These are phyloP conservation scores for Caenorhabditis doughertyi DNA, from an alignment of 2,888 invertebrate genomes.

Conservation along the genomic window DNA sequence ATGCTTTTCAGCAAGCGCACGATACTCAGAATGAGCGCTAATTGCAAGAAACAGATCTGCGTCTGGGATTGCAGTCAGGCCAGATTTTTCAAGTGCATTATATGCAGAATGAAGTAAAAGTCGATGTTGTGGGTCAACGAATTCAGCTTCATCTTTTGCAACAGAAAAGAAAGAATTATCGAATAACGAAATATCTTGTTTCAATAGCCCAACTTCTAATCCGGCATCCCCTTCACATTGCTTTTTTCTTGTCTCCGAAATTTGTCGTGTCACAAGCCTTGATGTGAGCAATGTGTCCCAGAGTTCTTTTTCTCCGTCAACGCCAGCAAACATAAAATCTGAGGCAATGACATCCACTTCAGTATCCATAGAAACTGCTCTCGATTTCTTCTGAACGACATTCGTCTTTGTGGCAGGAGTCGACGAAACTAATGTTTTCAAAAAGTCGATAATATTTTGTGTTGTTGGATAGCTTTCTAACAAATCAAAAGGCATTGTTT, in stretches of 20 bases:
- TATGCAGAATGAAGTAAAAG: conserved; percentile 88
- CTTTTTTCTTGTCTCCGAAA: conserved; percentile 55
- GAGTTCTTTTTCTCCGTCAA: conserved; percentile 64
- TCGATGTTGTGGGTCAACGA: conserved; percentile 81
- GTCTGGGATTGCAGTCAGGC: conserved; percentile 55
- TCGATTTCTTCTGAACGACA: not conserved
- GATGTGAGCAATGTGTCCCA: conserved; percentile 68
- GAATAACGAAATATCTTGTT: conserved; percentile 65
- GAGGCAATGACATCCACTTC: conserved; percentile 52
- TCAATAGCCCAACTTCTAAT: conserved; percentile 62
- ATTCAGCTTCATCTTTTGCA: conserved; percentile 75
- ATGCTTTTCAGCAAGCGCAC: conserved; percentile 63
- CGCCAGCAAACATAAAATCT: conserved; percentile 63
- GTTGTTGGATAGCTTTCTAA: conserved; percentile 64
- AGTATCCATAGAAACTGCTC: not conserved
- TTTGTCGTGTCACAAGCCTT: conserved; percentile 49
- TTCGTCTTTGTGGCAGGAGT: conserved; percentile 7
- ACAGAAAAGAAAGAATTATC: conserved; percentile 70
- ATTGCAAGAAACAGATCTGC: conserved; percentile 67
- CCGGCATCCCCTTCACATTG: conserved; percentile 60
- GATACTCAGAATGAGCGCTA: conserved; percentile 66
- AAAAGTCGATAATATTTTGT: conserved; percentile 50
- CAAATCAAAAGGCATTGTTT: conserved; percentile 69
- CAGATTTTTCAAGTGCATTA: conserved; percentile 87
- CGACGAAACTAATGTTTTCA: conserved; percentile 47